These are phyloP conservation scores for Aphaenogaster rudis DNA, from an alignment of 1,140 invertebrate species.

Conservation along the genomic window DNA sequence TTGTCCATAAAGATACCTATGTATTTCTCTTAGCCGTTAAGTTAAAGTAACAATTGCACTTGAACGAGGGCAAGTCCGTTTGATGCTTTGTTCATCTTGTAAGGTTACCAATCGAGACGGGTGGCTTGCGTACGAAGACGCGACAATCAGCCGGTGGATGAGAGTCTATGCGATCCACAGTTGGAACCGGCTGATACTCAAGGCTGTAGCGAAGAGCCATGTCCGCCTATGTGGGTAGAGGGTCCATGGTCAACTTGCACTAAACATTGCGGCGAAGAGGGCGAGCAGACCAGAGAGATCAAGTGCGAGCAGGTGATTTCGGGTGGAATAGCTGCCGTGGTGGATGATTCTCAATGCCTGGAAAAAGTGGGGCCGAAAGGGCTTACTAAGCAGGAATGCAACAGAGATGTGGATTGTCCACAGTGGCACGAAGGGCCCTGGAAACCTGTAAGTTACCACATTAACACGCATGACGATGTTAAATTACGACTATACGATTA, in stretches of 20 bases:
- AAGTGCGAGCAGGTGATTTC: constrained; percentile 92
- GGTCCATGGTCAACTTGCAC: constrained; percentile 95
- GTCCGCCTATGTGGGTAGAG: constrained; percentile 94
- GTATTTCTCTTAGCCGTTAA: neutral
- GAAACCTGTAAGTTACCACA: constrained; percentile 91
- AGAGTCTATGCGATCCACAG: constrained; percentile 92
- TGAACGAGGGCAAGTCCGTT: neutral
- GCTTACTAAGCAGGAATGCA: constrained; percentile 91
- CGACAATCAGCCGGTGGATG: constrained; percentile 90
- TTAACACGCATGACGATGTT: neutral
- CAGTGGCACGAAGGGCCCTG: constrained; percentile 94
- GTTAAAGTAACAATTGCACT: neutral
- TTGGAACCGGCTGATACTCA: constrained; percentile 90
- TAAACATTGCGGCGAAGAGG: constrained; percentile 92
- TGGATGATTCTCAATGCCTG: constrained; percentile 92
- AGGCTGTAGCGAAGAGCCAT: constrained; percentile 92
- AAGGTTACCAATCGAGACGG: constrained; percentile 91
- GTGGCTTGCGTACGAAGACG: constrained; percentile 91
- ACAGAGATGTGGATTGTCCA: constrained; percentile 92
- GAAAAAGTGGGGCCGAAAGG: constrained; percentile 91
- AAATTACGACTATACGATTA: constrained; percentile 8
- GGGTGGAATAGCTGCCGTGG: constrained; percentile 89
- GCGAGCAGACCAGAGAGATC: constrained; percentile 90
- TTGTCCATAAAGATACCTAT: too few species aligned
- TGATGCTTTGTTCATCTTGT: neutral